Conservation (phyloP, 2,888 invertebrate species). For the Lasioglossum morio region DNA sequence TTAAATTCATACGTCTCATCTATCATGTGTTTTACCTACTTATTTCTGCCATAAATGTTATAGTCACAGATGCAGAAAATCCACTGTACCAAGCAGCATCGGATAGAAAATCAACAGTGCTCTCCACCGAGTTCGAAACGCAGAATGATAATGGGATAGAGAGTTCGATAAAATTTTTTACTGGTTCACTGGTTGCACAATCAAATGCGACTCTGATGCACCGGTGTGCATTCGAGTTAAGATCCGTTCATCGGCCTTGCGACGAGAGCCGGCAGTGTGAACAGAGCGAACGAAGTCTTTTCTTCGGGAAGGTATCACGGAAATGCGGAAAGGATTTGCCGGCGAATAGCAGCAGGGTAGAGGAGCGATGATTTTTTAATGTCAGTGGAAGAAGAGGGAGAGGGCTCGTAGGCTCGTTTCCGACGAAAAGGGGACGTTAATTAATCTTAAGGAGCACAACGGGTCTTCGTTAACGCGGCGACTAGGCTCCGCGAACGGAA, state of each 20-base stretch:
- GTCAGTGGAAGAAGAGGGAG: constrained; percentile 2
- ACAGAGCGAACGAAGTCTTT: background rate
- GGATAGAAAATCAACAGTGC: background rate
- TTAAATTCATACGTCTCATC: no score
- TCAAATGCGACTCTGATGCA: background rate
- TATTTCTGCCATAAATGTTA: no score
- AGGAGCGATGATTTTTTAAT: constrained; percentile 50
- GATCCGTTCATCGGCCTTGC: background rate
- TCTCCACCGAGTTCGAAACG: background rate
- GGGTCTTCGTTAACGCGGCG: constrained; percentile 56
- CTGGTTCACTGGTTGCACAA: background rate
- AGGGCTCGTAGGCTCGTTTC: constrained; percentile 60
- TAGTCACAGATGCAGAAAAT: no score
- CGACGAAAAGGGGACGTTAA: constrained; percentile 56
- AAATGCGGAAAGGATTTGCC: constrained; percentile 45
- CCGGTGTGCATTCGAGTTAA: background rate
- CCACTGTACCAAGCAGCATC: background rate
- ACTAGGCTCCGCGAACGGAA: constrained; percentile 35
- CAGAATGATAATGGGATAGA: background rate
- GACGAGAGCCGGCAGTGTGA: background rate
- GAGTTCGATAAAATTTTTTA: background rate
- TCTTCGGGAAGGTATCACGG: constrained; percentile 17
- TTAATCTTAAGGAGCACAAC: constrained; percentile 62
- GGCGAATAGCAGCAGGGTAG: constrained; percentile 23
- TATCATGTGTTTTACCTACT: no score